A percentile compares a stretch with the other conserved stretches of the same genome.
phyloP scores from a whole-genome alignment of 2,797 vertebrate genomes.

The Coluber constrictor region DNA sequence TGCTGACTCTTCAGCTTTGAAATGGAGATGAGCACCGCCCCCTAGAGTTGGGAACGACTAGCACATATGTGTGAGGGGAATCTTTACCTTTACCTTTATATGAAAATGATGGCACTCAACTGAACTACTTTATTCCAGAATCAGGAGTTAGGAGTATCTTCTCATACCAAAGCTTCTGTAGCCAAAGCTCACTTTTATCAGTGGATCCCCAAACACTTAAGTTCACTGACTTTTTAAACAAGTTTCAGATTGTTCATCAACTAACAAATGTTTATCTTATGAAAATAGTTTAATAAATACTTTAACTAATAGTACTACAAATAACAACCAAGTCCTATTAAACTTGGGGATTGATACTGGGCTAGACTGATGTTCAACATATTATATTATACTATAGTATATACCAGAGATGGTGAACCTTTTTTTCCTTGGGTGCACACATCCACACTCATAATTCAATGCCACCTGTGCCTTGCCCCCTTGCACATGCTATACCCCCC shows the following conservation, averaged over 20 bases:
- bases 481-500: too few relatives aligned
- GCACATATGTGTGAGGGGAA: too few relatives aligned
- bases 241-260: neutral
- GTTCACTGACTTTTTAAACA: neutral
- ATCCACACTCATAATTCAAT: too few relatives aligned
- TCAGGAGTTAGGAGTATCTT: neutral
- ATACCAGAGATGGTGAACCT: too few relatives aligned
- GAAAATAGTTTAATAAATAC: neutral
- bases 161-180: neutral
- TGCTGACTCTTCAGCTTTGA: too few relatives aligned
- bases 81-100: too few relatives aligned
- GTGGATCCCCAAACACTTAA: neutral
- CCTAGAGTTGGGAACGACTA: too few relatives aligned
- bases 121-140: neutral
- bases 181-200: neutral
- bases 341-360: neutral
- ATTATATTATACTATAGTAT: neutral
- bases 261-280: neutral
- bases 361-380: neutral
- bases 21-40: too few relatives aligned
- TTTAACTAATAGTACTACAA: neutral
- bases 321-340: neutral
- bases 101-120: neutral
- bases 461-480: too few relatives aligned
- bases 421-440: too few relatives aligned